These are phyloP conservation scores for Pyrgus malvae DNA, from an alignment of 2,888 invertebrate genomes.

Conservation along the genomic window DNA sequence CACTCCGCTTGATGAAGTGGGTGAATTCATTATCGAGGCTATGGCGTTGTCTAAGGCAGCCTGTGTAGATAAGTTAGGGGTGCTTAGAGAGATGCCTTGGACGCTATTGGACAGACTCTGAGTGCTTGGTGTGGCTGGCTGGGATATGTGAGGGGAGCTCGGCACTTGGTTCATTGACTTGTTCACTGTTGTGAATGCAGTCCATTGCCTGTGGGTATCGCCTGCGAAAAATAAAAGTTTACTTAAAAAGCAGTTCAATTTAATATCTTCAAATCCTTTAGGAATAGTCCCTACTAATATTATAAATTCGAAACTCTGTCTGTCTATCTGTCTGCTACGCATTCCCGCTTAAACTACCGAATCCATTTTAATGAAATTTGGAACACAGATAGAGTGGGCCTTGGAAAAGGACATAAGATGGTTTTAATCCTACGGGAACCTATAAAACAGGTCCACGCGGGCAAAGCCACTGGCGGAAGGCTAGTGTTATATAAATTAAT, in stretches of 20 bases:
- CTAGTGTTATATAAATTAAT: too few species aligned
- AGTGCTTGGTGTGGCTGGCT: conserved; percentile 48
- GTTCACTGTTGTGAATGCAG: conserved; percentile 58
- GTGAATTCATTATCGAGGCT: conserved; percentile 71
- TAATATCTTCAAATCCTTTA: too few species aligned
- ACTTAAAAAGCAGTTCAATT: not conserved
- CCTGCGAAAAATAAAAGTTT: conserved; percentile 43
- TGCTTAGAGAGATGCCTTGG: conserved; percentile 65
- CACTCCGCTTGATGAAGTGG: conserved; percentile 52
- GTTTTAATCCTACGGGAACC: too few species aligned
- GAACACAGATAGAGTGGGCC: too few species aligned
- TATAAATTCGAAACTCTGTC: too few species aligned
- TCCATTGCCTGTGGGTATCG: conserved; percentile 69
- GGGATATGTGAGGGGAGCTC: conserved; percentile 53
- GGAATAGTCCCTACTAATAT: too few species aligned
- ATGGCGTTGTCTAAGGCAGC: conserved; percentile 69
- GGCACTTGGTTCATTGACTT: conserved; percentile 53
- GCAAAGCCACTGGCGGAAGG: too few species aligned
- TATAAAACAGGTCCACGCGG: too few species aligned
- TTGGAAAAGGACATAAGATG: too few species aligned
- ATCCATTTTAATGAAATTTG: too few species aligned
- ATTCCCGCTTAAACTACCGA: too few species aligned
- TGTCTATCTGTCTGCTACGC: too few species aligned
- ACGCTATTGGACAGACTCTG: conserved; percentile 68
- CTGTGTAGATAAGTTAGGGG: conserved; percentile 58